These are phyloP conservation scores for Cerastis leucographa DNA, from an alignment of 2,888 invertebrate species.

Conservation along the genomic window DNA sequence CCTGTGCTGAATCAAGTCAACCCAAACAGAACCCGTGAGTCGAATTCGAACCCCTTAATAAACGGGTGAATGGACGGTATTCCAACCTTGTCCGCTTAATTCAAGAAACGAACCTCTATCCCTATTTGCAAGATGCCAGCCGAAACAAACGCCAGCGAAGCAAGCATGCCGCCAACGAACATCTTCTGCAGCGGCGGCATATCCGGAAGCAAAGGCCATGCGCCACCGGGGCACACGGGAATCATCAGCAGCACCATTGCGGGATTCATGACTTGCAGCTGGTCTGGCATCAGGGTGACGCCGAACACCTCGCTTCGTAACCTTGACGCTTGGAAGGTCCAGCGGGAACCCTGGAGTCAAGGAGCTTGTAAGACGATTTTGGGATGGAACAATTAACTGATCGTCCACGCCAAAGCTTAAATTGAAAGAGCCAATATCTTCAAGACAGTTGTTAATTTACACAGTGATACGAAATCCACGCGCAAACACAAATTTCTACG, in stretches of 20 bases:
- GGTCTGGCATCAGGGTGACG: slow-evolving; percentile 93
- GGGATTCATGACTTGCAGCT: slow-evolving; percentile 95
- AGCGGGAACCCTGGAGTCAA: slow-evolving; percentile 92
- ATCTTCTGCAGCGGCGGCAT: slow-evolving; percentile 93
- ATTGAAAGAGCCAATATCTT: background rate
- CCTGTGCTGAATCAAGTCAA: background rate
- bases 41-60: background rate
- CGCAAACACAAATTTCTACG: background rate
- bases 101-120: slow-evolving; percentile 78
- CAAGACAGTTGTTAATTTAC: background rate
- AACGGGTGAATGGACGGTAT: background rate
- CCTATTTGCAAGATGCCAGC: slow-evolving; percentile 92
- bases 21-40: background rate
- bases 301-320: slow-evolving; percentile 91
- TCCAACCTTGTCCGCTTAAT: background rate
- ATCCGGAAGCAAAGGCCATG: slow-evolving; percentile 85
- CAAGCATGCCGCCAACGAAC: slow-evolving; percentile 91
- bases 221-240: slow-evolving; percentile 91
- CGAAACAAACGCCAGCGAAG: slow-evolving; percentile 91
- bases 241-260: slow-evolving; percentile 93
- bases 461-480: background rate
- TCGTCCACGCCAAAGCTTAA: background rate
- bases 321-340: slow-evolving; percentile 94
- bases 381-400: background rate
- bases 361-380: background rate